Conservation (phyloP, 1,140 invertebrate species). For the Pristionchus pacificus region DNA sequence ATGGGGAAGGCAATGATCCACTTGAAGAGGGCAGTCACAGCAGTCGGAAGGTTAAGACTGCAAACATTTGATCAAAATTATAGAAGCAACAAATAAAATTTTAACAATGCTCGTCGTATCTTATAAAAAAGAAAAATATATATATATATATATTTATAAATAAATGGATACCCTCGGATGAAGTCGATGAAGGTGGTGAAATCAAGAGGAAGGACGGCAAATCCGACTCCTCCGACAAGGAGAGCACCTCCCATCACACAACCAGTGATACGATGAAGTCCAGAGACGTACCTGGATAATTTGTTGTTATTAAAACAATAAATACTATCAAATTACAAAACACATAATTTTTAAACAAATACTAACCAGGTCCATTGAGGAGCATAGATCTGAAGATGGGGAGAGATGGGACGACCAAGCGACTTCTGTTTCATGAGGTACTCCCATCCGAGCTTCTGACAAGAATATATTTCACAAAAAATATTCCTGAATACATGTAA, state of each 20-base stretch:
- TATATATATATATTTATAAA: neutral
- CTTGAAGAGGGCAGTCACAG: conserved; percentile 45
- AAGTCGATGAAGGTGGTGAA: conserved; percentile 48
- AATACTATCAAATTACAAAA: neutral
- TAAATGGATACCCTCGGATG: conserved; percentile 18
- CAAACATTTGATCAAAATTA: neutral
- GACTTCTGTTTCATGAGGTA: conserved; percentile 43
- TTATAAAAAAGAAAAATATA: neutral
- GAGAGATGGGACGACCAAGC: conserved; percentile 45
- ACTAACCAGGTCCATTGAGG: conserved; percentile 52
- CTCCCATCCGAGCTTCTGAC: conserved; percentile 51
- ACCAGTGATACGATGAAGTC: conserved; percentile 49
- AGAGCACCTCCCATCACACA: conserved; percentile 53
- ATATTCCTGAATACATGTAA: neutral
- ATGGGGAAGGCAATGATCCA: conserved; percentile 52
- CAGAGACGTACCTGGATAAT: conserved; percentile 39
- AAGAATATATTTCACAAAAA: conserved; percentile 11
- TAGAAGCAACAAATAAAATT: neutral
- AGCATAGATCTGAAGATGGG: conserved; percentile 51
- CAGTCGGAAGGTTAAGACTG: conserved; percentile 38
- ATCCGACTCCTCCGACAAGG: conserved; percentile 46
- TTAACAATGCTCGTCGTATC: neutral
- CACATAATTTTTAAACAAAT: neutral
- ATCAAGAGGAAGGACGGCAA: conserved; percentile 41
- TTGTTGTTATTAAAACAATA: neutral